Evolutionary conservation across 2,888 invertebrate species (phyloP).

Genomic region (Campopleginae sp.): DNA sequence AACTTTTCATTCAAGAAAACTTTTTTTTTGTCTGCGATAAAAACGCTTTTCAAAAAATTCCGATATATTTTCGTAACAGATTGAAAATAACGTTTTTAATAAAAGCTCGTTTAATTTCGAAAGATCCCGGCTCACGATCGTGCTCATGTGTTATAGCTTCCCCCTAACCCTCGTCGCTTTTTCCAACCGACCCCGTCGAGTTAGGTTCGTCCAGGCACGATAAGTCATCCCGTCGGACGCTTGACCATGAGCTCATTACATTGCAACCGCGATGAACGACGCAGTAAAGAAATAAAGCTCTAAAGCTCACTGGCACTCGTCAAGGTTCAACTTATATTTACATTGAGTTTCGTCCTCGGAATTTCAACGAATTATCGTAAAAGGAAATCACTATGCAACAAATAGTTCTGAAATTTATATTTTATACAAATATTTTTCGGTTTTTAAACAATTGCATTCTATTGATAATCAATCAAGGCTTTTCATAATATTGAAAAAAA

Average conservation of each 20-base stretch:
- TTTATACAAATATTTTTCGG: background rate
- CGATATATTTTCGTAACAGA: background rate
- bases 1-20: background rate
- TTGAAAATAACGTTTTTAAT: background rate
- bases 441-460: too few relatives aligned
- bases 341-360: background rate
- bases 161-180: conserved; percentile 67
- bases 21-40: background rate
- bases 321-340: background rate
- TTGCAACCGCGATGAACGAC: conserved; percentile 72
- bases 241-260: conserved; percentile 71
- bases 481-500: too few relatives aligned
- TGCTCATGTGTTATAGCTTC: conserved; percentile 73
- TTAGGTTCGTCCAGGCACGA: conserved; percentile 52
- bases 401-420: background rate
- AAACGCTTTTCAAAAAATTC: background rate
- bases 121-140: conserved; percentile 73
- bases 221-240: conserved; percentile 63
- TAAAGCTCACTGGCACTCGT: conserved; percentile 69
- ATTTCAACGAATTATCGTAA: background rate
- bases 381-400: background rate
- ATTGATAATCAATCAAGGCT: too few relatives aligned
- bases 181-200: conserved; percentile 62
- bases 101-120: conserved; percentile 25
- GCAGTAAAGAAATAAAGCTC: conserved; percentile 64